Evolutionary conservation across 1,140 invertebrate species (phyloP).

Genomic region (Drosophila truncata): DNA sequence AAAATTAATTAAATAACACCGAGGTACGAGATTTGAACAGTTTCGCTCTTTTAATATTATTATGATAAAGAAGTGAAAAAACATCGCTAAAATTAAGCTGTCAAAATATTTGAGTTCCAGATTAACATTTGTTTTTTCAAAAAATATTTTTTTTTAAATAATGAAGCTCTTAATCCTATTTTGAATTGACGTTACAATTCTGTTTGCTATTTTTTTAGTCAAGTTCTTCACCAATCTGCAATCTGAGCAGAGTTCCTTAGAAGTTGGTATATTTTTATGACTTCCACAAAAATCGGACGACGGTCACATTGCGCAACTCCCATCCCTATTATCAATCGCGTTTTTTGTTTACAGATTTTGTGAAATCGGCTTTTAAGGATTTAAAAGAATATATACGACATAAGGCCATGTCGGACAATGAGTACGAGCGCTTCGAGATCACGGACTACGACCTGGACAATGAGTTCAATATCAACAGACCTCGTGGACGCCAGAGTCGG

Average conservation of each 20-base stretch:
- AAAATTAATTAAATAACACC: too few species aligned
- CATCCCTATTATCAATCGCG: conserved; percentile 32
- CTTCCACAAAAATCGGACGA: not conserved
- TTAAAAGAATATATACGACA: not conserved
- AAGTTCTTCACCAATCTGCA: too few species aligned
- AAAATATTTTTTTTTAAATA: too few species aligned
- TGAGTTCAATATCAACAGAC: conserved; percentile 94
- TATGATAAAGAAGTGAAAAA: too few species aligned
- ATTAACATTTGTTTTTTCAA: too few species aligned
- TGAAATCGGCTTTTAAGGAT: not conserved
- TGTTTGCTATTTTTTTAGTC: too few species aligned
- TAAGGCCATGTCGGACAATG: conserved; percentile 91
- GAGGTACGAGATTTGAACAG: too few species aligned
- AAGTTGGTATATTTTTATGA: not conserved
- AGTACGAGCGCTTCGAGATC: conserved; percentile 96
- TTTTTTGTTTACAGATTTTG: conserved; percentile 48
- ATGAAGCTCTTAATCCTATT: too few species aligned
- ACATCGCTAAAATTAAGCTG: too few species aligned
- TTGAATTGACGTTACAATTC: too few species aligned
- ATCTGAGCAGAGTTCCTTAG: not conserved
- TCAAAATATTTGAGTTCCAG: too few species aligned
- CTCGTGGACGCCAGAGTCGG: conserved; percentile 90
- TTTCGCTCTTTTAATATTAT: too few species aligned
- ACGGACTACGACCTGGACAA: conserved; percentile 97
- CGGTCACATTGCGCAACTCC: not conserved